A percentile compares a stretch with the other conserved stretches of the same genome.
phyloP scores from a whole-genome alignment of 2,888 invertebrate species.

The Notodonta dromedarius region DNA sequence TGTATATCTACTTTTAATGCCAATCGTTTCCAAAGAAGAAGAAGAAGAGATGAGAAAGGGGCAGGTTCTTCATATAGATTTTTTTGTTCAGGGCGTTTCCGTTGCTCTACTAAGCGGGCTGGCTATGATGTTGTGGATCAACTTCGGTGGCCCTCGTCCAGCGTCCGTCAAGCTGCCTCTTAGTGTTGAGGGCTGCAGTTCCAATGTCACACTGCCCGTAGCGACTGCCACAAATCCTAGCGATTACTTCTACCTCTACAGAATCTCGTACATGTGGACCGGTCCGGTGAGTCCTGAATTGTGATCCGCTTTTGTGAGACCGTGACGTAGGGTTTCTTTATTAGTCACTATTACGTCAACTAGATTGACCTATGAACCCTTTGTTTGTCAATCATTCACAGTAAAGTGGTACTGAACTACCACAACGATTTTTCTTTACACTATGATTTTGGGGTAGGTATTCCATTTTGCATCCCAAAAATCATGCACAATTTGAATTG shows the following conservation, averaged over 20 bases:
- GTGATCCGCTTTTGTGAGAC: not conserved
- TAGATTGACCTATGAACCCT: no score
- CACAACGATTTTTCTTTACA: no score
- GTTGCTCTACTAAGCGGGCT: slow-evolving; percentile 86
- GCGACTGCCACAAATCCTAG: slow-evolving; percentile 29
- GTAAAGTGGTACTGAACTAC: no score
- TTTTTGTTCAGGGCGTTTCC: slow-evolving; percentile 86
- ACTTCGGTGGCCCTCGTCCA: slow-evolving; percentile 92
- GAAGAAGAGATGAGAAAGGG: not conserved
- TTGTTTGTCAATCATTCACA: no score
- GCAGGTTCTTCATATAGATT: not conserved
- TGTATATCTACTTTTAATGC: no score
- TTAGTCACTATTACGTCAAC: no score
- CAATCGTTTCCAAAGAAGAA: not conserved
- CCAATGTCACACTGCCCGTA: slow-evolving; percentile 48
- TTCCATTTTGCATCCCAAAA: no score
- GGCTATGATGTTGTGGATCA: slow-evolving; percentile 90
- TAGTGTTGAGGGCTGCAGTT: slow-evolving; percentile 82
- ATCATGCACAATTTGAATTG: no score
- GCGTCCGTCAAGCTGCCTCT: slow-evolving; percentile 80
- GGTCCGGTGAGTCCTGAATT: slow-evolving; percentile 64
- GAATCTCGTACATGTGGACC: slow-evolving; percentile 89
- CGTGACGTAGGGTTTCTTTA: no score
- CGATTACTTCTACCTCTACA: slow-evolving; percentile 85
- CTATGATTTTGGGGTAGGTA: no score